A percentile compares a stretch with the other conserved stretches of the same genome.
phyloP scores from a whole-genome alignment of 2,797 vertebrate species.

The Tenualosa thibaudeaui region DNA sequence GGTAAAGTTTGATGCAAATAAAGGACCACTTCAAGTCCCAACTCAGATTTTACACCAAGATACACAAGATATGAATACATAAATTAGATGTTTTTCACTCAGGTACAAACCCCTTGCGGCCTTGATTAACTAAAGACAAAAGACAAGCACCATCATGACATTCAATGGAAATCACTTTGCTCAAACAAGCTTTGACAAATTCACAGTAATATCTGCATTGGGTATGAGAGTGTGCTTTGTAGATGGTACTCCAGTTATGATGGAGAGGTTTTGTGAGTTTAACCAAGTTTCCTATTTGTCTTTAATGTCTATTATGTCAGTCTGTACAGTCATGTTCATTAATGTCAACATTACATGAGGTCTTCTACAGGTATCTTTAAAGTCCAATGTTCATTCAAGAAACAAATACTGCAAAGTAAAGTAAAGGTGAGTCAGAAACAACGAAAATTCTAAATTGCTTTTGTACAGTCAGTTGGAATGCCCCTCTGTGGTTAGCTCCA shows the following conservation, averaged over 20 bases:
- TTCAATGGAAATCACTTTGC: neutral
- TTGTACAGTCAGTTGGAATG: neutral
- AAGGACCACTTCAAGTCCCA: neutral
- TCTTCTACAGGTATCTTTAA: neutral
- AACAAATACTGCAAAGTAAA: neutral
- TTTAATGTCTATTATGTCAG: neutral
- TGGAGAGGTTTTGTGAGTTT: neutral
- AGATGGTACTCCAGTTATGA: neutral
- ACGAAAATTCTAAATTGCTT: neutral
- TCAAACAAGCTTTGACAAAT: neutral
- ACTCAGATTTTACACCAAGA: neutral
- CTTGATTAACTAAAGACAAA: neutral
- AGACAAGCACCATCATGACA: neutral
- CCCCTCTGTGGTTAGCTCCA: neutral
- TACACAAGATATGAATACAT: neutral
- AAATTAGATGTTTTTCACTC: neutral
- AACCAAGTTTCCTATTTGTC: neutral
- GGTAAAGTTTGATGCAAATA: neutral
- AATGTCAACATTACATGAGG: neutral
- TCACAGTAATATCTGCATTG: neutral
- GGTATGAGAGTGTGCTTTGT: constrained; percentile 9
- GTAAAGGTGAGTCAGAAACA: neutral
- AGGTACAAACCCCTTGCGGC: neutral
- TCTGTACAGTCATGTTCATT: constrained; percentile 8
- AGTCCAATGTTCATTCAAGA: neutral